These are phyloP conservation scores for Popillia japonica DNA, from an alignment of 1,140 invertebrate species.

Conservation along the genomic window DNA sequence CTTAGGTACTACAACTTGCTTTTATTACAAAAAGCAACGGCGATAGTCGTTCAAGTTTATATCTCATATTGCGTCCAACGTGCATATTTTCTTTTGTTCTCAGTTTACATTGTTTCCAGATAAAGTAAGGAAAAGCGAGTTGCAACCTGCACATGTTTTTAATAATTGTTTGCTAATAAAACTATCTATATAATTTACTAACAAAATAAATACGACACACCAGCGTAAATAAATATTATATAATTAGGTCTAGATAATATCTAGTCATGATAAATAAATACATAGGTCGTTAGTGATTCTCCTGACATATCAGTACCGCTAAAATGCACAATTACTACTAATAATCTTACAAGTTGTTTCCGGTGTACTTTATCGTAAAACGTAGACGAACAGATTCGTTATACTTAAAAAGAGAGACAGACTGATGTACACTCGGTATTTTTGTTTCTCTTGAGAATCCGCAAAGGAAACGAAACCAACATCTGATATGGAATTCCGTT, in stretches of 20 bases:
- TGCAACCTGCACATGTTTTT: too few relatives aligned
- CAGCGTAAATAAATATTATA: not conserved
- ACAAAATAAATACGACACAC: not conserved
- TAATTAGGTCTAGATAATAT: not conserved
- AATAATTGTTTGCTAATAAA: too few relatives aligned
- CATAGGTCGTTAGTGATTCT: not conserved
- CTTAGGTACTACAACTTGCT: not conserved
- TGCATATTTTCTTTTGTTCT: too few relatives aligned
- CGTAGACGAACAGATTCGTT: not conserved
- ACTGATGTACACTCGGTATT: not conserved
- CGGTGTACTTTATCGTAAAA: not conserved
- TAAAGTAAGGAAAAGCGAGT: too few relatives aligned
- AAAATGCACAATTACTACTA: not conserved
- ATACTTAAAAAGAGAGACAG: not conserved
- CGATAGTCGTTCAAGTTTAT: too few relatives aligned
- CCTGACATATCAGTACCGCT: not conserved
- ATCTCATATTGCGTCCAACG: too few relatives aligned
- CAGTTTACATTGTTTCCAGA: too few relatives aligned
- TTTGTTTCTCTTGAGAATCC: slow-evolving; percentile 8
- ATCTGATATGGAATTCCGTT: slow-evolving; percentile 8
- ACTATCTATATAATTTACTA: too few relatives aligned
- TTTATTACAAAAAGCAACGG: too few relatives aligned
- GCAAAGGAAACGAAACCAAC: slow-evolving; percentile 1
- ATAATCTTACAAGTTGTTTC: not conserved
- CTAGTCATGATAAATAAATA: slow-evolving; percentile 2